phyloP scores from a whole-genome alignment of 2,888 invertebrate species.

The Cheilosia vulpina region DNA sequence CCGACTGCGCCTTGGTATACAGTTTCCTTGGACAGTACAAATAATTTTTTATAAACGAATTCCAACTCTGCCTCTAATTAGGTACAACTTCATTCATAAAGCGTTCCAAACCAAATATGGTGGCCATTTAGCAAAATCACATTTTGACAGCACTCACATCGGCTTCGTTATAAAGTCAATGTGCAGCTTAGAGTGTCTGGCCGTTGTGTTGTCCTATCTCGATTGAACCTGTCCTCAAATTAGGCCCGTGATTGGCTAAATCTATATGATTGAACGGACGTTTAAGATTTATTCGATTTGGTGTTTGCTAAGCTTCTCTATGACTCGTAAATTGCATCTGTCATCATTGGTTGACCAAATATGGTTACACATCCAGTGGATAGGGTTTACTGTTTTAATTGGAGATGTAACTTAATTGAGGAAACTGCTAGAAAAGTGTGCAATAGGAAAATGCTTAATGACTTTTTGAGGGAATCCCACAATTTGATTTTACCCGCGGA shows the following conservation, averaged over 20 bases:
- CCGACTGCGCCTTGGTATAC: no score
- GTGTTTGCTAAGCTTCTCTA: slow-evolving; percentile 15
- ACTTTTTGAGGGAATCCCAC: no score
- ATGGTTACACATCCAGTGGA: slow-evolving; percentile 21
- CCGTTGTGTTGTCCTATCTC: slow-evolving; percentile 32
- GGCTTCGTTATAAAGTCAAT: slow-evolving; percentile 51
- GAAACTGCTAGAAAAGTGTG: neutral
- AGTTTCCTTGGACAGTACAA: no score
- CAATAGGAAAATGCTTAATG: no score
- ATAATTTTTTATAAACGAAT: slow-evolving; percentile 29
- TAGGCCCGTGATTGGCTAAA: slow-evolving; percentile 43
- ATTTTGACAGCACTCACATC: slow-evolving; percentile 29
- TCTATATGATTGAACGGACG: slow-evolving; percentile 27
- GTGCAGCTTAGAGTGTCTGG: slow-evolving; percentile 1
- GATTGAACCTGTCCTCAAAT: slow-evolving; percentile 54
- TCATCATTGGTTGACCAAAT: slow-evolving; percentile 39
- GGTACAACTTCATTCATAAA: slow-evolving; percentile 69
- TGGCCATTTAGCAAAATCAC: slow-evolving; percentile 55
- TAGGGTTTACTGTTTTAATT: slow-evolving; percentile 22
- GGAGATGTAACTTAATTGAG: slow-evolving; percentile 26
- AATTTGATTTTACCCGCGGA: no score
- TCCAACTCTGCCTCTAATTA: slow-evolving; percentile 53
- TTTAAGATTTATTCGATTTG: slow-evolving; percentile 46
- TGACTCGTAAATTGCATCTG: slow-evolving; percentile 43
- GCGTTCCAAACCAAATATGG: slow-evolving; percentile 54